These are phyloP conservation scores for Pangasianodon gigas DNA, from an alignment of 2,113 vertebrate genomes.

Conservation along the genomic window DNA sequence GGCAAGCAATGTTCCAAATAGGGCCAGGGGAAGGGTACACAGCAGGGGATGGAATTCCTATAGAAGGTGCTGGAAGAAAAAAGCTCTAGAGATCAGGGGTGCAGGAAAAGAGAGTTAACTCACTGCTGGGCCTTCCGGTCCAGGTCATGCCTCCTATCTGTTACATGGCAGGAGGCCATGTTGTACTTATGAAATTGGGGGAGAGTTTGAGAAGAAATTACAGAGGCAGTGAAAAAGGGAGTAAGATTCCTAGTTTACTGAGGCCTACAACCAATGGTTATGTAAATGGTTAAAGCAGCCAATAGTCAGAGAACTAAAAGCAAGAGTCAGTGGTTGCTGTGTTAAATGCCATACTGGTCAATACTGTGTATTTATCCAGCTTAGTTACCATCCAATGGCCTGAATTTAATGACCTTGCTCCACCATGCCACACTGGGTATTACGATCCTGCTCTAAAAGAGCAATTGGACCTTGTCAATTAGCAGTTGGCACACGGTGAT, in stretches of 20 bases:
- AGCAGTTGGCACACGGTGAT: constrained; percentile 24
- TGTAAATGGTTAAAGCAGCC: neutral
- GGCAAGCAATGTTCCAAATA: constrained; percentile 28
- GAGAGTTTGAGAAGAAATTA: neutral
- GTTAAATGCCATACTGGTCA: neutral
- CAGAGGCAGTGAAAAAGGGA: neutral
- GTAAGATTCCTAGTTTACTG: constrained; percentile 27
- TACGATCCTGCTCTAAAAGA: neutral
- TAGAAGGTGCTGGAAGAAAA: constrained; percentile 15
- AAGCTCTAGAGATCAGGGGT: constrained; percentile 17
- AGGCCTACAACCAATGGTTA: constrained; percentile 26
- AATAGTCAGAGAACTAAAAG: constrained; percentile 9
- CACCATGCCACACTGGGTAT: constrained; percentile 22
- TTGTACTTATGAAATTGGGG: neutral
- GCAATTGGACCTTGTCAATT: constrained; percentile 23
- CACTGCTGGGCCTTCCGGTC: neutral
- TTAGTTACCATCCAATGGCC: neutral
- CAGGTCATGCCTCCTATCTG: neutral
- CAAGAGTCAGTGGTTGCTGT: constrained; percentile 20
- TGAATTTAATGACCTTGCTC: neutral
- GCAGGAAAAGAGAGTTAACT: neutral
- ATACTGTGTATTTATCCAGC: constrained; percentile 6
- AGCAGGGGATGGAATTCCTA: constrained; percentile 37
- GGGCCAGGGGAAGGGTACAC: constrained; percentile 5
- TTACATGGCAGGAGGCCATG: neutral